Conservation (phyloP, 2,797 vertebrate genomes). For the Gila robusta region DNA sequence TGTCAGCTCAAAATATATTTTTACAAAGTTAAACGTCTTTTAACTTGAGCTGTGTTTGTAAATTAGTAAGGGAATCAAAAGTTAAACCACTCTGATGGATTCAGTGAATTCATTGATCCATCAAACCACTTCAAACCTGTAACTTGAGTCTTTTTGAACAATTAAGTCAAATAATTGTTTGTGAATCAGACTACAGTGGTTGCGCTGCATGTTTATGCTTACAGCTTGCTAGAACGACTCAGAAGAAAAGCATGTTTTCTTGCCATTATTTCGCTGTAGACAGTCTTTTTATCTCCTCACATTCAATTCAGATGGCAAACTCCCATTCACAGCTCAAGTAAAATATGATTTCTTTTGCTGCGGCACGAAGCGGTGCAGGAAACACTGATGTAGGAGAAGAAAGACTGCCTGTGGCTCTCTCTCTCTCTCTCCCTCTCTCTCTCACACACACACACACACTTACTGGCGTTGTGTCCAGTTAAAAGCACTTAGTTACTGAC, state of each 20-base stretch:
- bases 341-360: not conserved
- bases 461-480: slow-evolving; percentile 64
- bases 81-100: not conserved
- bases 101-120: not conserved
- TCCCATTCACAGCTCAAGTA: slow-evolving; percentile 23
- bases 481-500: slow-evolving; percentile 66
- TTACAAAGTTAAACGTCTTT: no score
- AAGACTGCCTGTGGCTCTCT: slow-evolving; percentile 8
- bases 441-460: slow-evolving; percentile 53
- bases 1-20: no score
- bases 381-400: slow-evolving; percentile 30
- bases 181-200: not conserved
- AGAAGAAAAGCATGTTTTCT: not conserved
- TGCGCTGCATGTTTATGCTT: not conserved
- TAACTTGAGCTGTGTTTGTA: no score
- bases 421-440: not conserved
- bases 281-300: not conserved
- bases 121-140: not conserved
- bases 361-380: not conserved
- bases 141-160: not conserved
- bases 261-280: not conserved
- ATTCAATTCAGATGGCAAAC: slow-evolving; percentile 20
- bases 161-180: not conserved
- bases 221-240: no score
- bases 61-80: not conserved